Conservation (phyloP, 2,888 invertebrate species). For the Dicranocentrus wangi region DNA sequence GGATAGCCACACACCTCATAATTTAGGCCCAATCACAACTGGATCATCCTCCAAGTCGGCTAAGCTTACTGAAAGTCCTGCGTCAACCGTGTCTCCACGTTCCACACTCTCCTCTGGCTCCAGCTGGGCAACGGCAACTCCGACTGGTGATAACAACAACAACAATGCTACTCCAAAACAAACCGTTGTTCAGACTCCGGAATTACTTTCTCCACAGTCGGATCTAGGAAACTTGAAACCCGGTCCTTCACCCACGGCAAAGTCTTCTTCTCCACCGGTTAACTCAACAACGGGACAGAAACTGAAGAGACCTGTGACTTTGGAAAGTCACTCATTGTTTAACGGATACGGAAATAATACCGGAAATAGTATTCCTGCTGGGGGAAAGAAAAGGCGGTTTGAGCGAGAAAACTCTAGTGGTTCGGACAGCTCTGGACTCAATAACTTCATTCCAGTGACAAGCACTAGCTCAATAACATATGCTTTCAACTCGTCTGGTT, state of each 20-base stretch:
- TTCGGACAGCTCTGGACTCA: conserved; percentile 1
- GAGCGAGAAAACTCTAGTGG: conserved; percentile 20
- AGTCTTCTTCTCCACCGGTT: conserved; percentile 45
- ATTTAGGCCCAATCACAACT: conserved; percentile 4
- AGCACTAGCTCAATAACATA: conserved; percentile 53
- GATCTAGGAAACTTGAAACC: conserved; percentile 35
- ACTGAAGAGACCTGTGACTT: conserved; percentile 39
- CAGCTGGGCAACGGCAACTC: conserved; percentile 25
- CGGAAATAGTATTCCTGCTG: background rate
- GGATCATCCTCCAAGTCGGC: conserved; percentile 10
- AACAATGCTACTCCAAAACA: conserved; percentile 59
- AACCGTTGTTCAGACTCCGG: conserved; percentile 37
- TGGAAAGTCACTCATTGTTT: no score
- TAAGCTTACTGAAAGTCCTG: conserved; percentile 44
- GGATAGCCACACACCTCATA: conserved; percentile 28
- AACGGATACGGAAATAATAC: conserved; percentile 34
- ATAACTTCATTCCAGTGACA: conserved; percentile 30
- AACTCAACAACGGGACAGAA: conserved; percentile 31
- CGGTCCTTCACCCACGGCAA: conserved; percentile 10
- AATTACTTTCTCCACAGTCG: conserved; percentile 37
- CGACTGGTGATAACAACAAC: conserved; percentile 26
- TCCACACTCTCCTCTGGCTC: conserved; percentile 33
- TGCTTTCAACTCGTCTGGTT: no score
- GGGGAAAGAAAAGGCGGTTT: background rate
- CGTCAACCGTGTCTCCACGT: conserved; percentile 50